Conservation (phyloP, 2,113 vertebrate species). For the Clarias batrachus region DNA sequence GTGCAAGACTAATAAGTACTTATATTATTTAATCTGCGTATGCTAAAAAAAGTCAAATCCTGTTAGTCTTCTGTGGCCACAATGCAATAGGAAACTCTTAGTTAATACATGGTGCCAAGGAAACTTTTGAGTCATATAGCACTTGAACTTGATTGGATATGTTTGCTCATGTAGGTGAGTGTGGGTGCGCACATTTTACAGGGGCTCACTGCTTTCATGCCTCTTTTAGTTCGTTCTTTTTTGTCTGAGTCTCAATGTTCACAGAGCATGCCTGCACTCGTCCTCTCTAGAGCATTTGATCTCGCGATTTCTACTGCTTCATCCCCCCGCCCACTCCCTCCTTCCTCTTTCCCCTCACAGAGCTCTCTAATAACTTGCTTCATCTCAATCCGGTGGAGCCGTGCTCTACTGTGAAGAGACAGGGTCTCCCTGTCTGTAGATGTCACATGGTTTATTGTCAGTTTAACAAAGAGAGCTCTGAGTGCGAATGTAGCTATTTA, state of each 20-base stretch:
- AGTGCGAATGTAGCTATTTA: neutral
- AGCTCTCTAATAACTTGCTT: slow-evolving; percentile 21
- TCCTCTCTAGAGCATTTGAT: slow-evolving; percentile 50
- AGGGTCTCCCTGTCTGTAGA: neutral
- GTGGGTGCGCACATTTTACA: neutral
- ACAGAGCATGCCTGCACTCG: slow-evolving; percentile 42
- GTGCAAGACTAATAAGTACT: neutral
- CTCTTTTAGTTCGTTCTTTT: slow-evolving; percentile 1
- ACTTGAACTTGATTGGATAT: neutral
- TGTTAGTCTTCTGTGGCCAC: neutral
- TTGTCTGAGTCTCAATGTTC: slow-evolving; percentile 16
- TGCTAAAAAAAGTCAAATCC: too few species aligned
- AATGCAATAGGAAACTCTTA: neutral
- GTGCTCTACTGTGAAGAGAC: neutral
- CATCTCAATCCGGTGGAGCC: neutral
- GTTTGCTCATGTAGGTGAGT: neutral
- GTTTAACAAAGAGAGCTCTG: slow-evolving; percentile 1
- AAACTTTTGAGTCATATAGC: neutral
- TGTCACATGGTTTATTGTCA: neutral
- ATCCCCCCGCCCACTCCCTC: slow-evolving; percentile 23
- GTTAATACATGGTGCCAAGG: neutral
- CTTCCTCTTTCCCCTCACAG: slow-evolving; percentile 7
- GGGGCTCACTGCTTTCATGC: neutral
- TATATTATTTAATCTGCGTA: too few species aligned
- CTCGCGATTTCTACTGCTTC: slow-evolving; percentile 44